Evolutionary conservation across 2,888 invertebrate genomes (phyloP).

Genomic region (Tigriopus californicus): DNA sequence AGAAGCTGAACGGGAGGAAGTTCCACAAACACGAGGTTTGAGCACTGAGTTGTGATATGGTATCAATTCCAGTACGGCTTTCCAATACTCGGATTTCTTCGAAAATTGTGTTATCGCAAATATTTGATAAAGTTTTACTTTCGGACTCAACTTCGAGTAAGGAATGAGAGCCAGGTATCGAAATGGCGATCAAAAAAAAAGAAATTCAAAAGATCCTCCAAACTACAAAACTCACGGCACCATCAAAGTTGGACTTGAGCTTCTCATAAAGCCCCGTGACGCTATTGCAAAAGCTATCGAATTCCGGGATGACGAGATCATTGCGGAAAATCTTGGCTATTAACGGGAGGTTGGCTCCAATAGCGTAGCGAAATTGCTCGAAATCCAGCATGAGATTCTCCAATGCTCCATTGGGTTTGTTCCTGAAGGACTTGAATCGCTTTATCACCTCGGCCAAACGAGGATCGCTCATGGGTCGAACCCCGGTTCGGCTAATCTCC

Average conservation of each 20-base stretch:
- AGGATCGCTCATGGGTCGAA: conserved; percentile 3
- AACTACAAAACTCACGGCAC: neutral
- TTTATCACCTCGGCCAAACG: neutral
- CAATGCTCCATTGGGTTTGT: neutral
- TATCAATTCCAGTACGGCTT: too few relatives aligned
- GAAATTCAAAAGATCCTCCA: too few relatives aligned
- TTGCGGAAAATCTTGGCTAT: conserved; percentile 9
- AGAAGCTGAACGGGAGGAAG: too few relatives aligned
- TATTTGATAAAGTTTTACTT: too few relatives aligned
- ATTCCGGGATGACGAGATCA: conserved; percentile 13
- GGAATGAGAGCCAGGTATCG: too few relatives aligned
- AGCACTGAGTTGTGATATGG: too few relatives aligned
- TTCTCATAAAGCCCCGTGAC: conserved; percentile 6
- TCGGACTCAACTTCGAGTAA: too few relatives aligned
- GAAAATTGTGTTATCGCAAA: too few relatives aligned
- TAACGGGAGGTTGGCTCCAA: neutral
- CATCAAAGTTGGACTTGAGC: neutral
- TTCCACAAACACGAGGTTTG: too few relatives aligned
- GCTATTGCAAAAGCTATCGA: conserved; percentile 1
- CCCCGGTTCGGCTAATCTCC: conserved; percentile 2
- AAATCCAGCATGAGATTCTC: conserved; percentile 1
- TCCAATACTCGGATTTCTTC: too few relatives aligned
- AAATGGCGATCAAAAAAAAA: too few relatives aligned
- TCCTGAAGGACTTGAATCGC: neutral
- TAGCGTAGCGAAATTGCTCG: neutral